These are phyloP conservation scores for Numenius phaeopus DNA, from an alignment of 2,797 vertebrate genomes.

Conservation along the genomic window DNA sequence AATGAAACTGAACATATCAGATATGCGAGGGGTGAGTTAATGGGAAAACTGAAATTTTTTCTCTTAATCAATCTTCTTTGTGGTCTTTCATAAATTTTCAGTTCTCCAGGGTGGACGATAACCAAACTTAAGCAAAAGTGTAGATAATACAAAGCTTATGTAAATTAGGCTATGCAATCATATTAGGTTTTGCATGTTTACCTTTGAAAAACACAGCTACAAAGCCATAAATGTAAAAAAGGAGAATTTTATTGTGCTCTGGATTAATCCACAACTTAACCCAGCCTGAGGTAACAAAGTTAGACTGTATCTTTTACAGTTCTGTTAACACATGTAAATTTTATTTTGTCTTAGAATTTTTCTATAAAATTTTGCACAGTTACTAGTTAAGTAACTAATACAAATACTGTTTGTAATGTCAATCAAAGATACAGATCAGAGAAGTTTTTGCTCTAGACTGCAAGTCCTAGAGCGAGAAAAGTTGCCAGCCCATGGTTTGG, in stretches of 20 bases:
- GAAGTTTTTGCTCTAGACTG: not conserved
- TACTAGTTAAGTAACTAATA: not conserved
- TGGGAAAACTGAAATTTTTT: not conserved
- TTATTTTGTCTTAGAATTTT: not conserved
- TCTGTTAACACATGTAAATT: not conserved
- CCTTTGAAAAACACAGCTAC: not conserved
- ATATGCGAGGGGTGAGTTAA: conserved; percentile 91
- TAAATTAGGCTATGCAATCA: not conserved
- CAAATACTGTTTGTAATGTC: not conserved
- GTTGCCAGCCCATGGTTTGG: not conserved
- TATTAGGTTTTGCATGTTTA: not conserved
- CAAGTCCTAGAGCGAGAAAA: not conserved
- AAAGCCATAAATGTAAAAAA: not conserved
- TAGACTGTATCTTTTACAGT: not conserved
- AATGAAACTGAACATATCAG: conserved; percentile 92
- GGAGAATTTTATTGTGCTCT: accelerated
- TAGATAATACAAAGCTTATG: not conserved
- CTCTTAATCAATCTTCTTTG: not conserved
- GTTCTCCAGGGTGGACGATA: not conserved
- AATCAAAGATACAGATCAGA: not conserved
- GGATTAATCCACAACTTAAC: not conserved
- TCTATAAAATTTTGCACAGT: not conserved
- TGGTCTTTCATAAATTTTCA: not conserved
- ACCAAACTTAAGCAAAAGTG: not conserved
- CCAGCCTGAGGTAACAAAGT: not conserved